A percentile compares a stretch with the other conserved stretches of the same genome.
These are phyloP conservation scores for Aphelenchoides besseyi DNA, from an alignment of 1,140 invertebrate genomes.

Conservation along the genomic window DNA sequence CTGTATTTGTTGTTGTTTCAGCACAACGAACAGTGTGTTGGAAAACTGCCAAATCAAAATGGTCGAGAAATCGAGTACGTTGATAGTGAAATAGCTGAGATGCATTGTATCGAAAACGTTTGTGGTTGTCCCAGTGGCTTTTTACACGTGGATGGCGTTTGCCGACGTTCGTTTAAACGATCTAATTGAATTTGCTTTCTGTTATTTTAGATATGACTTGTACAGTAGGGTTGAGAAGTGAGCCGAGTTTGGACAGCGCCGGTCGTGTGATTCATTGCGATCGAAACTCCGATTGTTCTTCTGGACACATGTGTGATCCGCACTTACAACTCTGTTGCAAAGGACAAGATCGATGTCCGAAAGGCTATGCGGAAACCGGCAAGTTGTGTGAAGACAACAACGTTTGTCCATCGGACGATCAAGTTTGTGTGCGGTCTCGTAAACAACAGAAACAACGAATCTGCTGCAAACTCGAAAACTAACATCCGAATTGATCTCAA, in stretches of 20 bases:
- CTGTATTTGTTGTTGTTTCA: constrained; percentile 22
- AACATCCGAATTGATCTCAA: background rate
- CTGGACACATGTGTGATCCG: constrained; percentile 56
- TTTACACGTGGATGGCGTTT: constrained; percentile 37
- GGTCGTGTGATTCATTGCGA: constrained; percentile 40
- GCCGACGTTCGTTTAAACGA: constrained; percentile 39
- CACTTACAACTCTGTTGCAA: constrained; percentile 50
- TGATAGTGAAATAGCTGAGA: constrained; percentile 29
- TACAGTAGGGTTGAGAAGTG: constrained; percentile 46
- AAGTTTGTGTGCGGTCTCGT: constrained; percentile 16
- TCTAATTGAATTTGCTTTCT: no score
- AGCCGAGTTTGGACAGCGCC: constrained; percentile 45
- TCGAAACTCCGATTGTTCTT: constrained; percentile 40
- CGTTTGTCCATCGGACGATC: constrained; percentile 1
- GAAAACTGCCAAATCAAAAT: constrained; percentile 20
- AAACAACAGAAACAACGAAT: constrained; percentile 12
- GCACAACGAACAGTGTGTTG: constrained; percentile 49
- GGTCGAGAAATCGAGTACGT: background rate
- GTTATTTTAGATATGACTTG: constrained; percentile 43
- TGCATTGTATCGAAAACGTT: constrained; percentile 43
- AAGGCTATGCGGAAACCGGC: constrained; percentile 52
- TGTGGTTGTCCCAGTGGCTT: constrained; percentile 50
- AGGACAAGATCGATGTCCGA: constrained; percentile 52
- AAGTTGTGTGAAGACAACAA: constrained; percentile 38
- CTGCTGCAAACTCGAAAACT: constrained; percentile 13